These are phyloP conservation scores for Acanthosepion esculentum DNA, from an alignment of 2,888 invertebrate species.

Conservation along the genomic window DNA sequence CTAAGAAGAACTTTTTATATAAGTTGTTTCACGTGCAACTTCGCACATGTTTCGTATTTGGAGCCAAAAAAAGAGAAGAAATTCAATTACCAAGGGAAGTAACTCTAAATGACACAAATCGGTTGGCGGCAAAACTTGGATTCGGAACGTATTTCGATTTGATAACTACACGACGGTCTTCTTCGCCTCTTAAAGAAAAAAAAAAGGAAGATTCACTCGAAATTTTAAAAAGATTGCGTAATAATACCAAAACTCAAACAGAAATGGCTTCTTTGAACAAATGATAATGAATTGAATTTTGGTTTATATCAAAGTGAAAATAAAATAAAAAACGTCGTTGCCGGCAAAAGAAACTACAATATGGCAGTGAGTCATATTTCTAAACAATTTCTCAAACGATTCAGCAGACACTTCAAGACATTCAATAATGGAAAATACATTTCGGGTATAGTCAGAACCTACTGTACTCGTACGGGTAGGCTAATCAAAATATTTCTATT, in stretches of 20 bases:
- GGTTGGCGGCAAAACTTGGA: background rate
- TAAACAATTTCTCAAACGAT: background rate
- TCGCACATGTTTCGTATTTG: background rate
- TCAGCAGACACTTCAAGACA: background rate
- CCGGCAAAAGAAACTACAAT: background rate
- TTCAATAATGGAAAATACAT: background rate
- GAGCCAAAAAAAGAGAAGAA: background rate
- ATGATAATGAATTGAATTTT: background rate
- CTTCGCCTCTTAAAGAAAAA: no score
- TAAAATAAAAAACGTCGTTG: no score
- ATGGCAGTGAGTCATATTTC: background rate
- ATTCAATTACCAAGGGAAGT: background rate
- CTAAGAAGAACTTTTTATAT: no score
- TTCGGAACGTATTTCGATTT: background rate
- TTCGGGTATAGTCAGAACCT: background rate
- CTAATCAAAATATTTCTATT: background rate
- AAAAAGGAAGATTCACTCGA: background rate
- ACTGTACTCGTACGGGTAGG: background rate
- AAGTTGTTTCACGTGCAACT: no score
- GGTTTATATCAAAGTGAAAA: no score
- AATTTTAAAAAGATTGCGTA: background rate
- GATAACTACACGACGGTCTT: background rate
- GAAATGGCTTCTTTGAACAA: background rate
- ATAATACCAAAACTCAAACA: background rate
- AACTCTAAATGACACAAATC: background rate